Conservation (phyloP, 2,797 vertebrate species). For the Dallia pectoralis region DNA sequence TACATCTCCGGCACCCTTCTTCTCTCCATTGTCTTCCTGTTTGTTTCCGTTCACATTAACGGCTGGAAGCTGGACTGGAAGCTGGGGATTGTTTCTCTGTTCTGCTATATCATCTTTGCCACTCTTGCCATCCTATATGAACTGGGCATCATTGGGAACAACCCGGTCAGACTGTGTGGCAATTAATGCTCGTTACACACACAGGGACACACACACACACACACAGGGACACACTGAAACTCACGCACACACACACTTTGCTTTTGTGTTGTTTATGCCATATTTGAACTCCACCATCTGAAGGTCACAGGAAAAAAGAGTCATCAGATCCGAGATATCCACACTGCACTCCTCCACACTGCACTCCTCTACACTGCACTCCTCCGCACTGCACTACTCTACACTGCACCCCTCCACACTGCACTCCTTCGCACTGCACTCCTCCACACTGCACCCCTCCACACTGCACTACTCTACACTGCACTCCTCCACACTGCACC, state of each 20-base stretch:
- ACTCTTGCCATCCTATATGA: slow-evolving; percentile 89
- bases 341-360: no score
- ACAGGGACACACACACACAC: neutral
- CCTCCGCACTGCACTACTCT: no score
- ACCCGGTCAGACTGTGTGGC: slow-evolving; percentile 79
- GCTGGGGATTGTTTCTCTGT: slow-evolving; percentile 81
- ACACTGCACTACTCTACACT: neutral
- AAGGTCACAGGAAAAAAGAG: no score
- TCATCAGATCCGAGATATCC: no score
- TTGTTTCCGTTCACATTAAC: slow-evolving; percentile 85
- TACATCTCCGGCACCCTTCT: slow-evolving; percentile 87
- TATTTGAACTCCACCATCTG: no score
- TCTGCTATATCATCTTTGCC: slow-evolving; percentile 85
- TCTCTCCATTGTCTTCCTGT: slow-evolving; percentile 88
- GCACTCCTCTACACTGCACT: no score
- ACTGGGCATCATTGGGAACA: slow-evolving; percentile 92
- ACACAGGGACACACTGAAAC: neutral
- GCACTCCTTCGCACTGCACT: no score
- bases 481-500: no score
- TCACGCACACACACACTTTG: neutral
- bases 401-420: no score
- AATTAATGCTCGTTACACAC: slow-evolving; percentile 62
- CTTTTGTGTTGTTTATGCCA: no score
- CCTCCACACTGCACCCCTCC: no score
- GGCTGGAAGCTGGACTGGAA: slow-evolving; percentile 94